Evolutionary conservation across 2,797 vertebrate species (phyloP).

Genomic region (Varecia variegata): DNA sequence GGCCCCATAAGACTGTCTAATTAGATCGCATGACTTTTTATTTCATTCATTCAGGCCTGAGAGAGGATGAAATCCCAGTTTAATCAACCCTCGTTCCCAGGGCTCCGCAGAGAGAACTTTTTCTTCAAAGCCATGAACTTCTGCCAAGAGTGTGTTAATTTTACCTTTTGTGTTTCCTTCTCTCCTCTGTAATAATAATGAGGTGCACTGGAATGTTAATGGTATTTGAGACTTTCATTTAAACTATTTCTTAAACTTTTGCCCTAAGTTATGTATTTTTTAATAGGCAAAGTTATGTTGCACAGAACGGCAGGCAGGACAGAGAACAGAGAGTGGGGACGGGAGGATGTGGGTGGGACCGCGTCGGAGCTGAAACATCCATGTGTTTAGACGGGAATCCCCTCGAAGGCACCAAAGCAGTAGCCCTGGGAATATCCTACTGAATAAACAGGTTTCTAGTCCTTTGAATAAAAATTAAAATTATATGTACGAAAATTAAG

Average conservation of each 20-base stretch:
- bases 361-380: background rate
- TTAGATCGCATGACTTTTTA: slow-evolving; percentile 78
- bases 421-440: background rate
- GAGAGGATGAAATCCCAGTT: slow-evolving; percentile 80
- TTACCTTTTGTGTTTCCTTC: background rate
- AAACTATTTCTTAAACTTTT: slow-evolving; percentile 48
- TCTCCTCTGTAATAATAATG: slow-evolving; percentile 40
- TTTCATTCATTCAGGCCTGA: slow-evolving; percentile 69
- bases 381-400: background rate
- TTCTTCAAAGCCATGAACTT: slow-evolving; percentile 73
- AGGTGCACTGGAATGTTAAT: background rate
- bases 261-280: background rate
- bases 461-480: background rate
- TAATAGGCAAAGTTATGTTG: background rate
- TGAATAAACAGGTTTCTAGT: background rate
- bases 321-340: background rate
- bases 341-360: background rate
- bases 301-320: background rate
- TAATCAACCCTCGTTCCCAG: slow-evolving; percentile 80
- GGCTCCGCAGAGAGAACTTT: slow-evolving; percentile 66
- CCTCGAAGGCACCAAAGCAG: background rate
- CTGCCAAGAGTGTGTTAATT: slow-evolving; percentile 60
- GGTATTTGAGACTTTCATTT: slow-evolving; percentile 39
- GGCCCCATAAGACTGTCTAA: slow-evolving; percentile 65
- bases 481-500: background rate